phyloP scores from a whole-genome alignment of 1,140 invertebrate species.

The Drosophila sulfurigaster region DNA sequence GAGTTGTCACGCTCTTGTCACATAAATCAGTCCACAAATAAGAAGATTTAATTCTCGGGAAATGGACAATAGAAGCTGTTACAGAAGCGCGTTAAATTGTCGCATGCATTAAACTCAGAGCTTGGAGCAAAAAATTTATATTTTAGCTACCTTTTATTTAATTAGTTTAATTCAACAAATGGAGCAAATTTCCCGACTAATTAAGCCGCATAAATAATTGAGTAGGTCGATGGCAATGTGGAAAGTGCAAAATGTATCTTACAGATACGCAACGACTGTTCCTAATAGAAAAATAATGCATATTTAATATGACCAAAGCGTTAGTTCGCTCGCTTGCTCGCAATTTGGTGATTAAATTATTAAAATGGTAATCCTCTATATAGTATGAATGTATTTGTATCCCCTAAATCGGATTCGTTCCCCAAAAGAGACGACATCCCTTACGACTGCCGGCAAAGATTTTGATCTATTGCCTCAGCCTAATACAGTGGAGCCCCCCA shows the following conservation, averaged over 20 bases:
- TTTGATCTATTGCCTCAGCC: slow-evolving; percentile 58
- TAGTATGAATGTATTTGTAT: not conserved
- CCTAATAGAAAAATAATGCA: slow-evolving; percentile 38
- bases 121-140: not conserved
- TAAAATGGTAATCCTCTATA: slow-evolving; percentile 38
- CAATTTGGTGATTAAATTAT: slow-evolving; percentile 61
- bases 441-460: slow-evolving; percentile 17
- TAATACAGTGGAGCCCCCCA: slow-evolving; percentile 37
- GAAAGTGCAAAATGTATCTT: slow-evolving; percentile 67
- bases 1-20: slow-evolving; percentile 41
- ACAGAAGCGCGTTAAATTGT: slow-evolving; percentile 46
- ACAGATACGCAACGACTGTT: slow-evolving; percentile 51
- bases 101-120: slow-evolving; percentile 38
- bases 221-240: slow-evolving; percentile 49
- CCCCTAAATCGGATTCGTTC: not conserved
- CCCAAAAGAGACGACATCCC: slow-evolving; percentile 8
- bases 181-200: slow-evolving; percentile 48
- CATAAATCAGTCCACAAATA: slow-evolving; percentile 56
- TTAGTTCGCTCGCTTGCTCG: not conserved
- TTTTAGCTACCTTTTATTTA: slow-evolving; percentile 65
- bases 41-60: not conserved
- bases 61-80: too few species aligned
- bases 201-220: slow-evolving; percentile 73
- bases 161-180: slow-evolving; percentile 71
- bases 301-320: slow-evolving; percentile 61